These are phyloP conservation scores for Lasioglossum calceatum DNA, from an alignment of 2,888 invertebrate genomes.

Conservation along the genomic window DNA sequence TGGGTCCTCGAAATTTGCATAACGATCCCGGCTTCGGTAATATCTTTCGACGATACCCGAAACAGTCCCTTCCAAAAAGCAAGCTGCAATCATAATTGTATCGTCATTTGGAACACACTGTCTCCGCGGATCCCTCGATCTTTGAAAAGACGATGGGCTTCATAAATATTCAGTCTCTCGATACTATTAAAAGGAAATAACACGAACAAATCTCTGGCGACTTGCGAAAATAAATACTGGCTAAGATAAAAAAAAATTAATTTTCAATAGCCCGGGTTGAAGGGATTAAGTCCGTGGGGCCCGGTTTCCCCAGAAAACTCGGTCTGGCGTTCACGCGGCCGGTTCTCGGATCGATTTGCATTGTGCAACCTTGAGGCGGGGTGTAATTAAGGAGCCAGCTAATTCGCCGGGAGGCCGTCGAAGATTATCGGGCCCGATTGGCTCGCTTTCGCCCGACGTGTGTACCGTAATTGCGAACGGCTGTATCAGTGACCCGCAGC, in stretches of 20 bases:
- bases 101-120: not conserved
- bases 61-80: not conserved
- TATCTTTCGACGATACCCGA: not conserved
- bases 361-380: conserved; percentile 4
- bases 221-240: not conserved
- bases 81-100: not conserved
- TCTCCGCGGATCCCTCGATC: not conserved
- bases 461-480: conserved; percentile 80
- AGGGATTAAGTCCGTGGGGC: not conserved
- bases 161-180: not conserved
- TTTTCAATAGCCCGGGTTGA: not conserved
- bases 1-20: not conserved
- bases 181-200: not conserved
- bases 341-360: not conserved
- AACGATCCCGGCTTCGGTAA: not conserved
- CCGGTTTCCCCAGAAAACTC: not conserved
- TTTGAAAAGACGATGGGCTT: not conserved
- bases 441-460: conserved; percentile 63
- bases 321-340: not conserved
- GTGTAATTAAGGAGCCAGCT: conserved; percentile 47
- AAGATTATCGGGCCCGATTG: conserved; percentile 58
- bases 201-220: not conserved
- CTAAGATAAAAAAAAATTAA: not conserved
- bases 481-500: conserved; percentile 81
- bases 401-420: conserved; percentile 40